Conservation (phyloP, 2,888 invertebrate genomes). For the Mythimna vitellina region DNA sequence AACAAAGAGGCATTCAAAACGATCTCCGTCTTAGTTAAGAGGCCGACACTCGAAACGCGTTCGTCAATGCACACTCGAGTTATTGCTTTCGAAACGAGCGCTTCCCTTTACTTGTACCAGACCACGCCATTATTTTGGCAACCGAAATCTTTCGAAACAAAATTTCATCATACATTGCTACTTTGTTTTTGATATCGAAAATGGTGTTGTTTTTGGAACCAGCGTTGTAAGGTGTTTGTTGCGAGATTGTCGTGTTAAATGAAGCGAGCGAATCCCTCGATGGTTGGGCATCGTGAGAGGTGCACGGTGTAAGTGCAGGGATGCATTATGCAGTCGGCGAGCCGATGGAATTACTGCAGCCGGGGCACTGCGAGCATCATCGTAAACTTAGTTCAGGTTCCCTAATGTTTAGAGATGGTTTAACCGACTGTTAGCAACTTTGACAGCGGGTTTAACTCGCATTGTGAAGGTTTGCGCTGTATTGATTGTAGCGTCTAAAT, state of each 20-base stretch:
- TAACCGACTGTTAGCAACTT: slow-evolving; percentile 72
- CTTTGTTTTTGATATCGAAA: not conserved
- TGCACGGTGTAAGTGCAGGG: slow-evolving; percentile 81
- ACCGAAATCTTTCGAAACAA: not conserved
- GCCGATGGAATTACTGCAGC: slow-evolving; percentile 78
- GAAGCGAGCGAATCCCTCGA: slow-evolving; percentile 67
- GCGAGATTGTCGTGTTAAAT: slow-evolving; percentile 62
- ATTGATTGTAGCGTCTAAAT: slow-evolving; percentile 57
- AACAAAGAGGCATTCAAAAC: slow-evolving; percentile 83
- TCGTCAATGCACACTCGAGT: slow-evolving; percentile 86
- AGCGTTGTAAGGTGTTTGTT: slow-evolving; percentile 56
- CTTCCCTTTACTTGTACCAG: slow-evolving; percentile 71
- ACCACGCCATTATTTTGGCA: slow-evolving; percentile 3
- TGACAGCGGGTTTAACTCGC: slow-evolving; percentile 59
- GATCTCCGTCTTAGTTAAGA: slow-evolving; percentile 84
- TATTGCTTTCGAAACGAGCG: slow-evolving; percentile 83
- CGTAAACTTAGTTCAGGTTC: slow-evolving; percentile 79
- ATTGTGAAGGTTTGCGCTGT: slow-evolving; percentile 51
- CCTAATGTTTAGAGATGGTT: slow-evolving; percentile 75
- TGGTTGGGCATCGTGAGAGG: slow-evolving; percentile 71
- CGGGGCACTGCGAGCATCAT: slow-evolving; percentile 69
- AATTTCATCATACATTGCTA: slow-evolving; percentile 31
- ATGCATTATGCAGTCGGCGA: slow-evolving; percentile 83
- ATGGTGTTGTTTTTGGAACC: not conserved
- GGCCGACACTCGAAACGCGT: slow-evolving; percentile 83